Conservation (phyloP, 1,140 invertebrate genomes). For the Drosophila auraria region DNA sequence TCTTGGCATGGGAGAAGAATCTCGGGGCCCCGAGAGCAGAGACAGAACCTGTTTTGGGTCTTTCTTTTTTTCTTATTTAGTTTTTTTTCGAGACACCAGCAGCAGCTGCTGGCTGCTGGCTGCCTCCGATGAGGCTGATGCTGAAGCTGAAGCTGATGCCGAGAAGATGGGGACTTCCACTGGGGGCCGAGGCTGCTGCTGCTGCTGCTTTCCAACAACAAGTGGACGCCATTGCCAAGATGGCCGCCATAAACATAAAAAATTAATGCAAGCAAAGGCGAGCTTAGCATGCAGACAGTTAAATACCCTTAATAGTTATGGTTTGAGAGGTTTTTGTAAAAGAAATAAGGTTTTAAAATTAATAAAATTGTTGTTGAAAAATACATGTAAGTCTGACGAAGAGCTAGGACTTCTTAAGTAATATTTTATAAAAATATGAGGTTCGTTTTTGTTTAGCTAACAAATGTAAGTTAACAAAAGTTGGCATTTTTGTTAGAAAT, state of each 20-base stretch:
- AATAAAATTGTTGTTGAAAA: neutral
- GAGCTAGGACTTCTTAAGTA: no score
- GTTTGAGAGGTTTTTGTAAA: neutral
- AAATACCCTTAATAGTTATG: constrained; percentile 3
- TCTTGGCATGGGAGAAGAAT: constrained; percentile 50
- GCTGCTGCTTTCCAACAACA: constrained; percentile 61
- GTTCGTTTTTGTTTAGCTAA: no score
- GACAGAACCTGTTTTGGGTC: constrained; percentile 49
- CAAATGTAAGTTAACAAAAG: no score
- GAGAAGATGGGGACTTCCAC: constrained; percentile 35
- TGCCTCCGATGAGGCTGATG: constrained; percentile 44
- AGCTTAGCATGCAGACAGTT: neutral
- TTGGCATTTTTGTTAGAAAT: no score
- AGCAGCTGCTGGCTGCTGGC: constrained; percentile 49
- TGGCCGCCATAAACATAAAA: constrained; percentile 82
- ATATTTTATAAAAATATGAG: no score
- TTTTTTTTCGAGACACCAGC: constrained; percentile 40
- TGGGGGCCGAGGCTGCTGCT: constrained; percentile 26
- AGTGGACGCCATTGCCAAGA: constrained; percentile 82
- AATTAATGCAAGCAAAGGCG: constrained; percentile 36
- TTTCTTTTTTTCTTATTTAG: neutral
- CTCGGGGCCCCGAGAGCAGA: constrained; percentile 33
- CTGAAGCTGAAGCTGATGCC: constrained; percentile 43
- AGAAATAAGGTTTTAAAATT: neutral
- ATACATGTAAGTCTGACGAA: no score